Evolutionary conservation across 2,797 vertebrate genomes (phyloP), one percentile per base, ranked within the genome.

Genomic region (Cossypha polioptera): DNA sequence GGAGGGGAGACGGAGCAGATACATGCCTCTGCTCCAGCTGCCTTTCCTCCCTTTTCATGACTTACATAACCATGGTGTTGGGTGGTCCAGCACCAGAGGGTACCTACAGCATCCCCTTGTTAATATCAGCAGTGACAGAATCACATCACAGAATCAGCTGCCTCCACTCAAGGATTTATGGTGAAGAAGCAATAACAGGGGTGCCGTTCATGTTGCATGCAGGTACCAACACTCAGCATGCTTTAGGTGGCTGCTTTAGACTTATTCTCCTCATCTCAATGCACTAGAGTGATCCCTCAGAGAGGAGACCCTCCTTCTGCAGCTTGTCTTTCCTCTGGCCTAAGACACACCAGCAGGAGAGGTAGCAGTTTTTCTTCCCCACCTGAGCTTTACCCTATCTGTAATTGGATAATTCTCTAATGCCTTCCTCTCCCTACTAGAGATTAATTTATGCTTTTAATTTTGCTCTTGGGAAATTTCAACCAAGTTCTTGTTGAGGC

Each of bases 401-500:
- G 9, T 71, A 55, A 76, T 4, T 76, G 47, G 13, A 24, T 68
- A 90, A 73, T 81, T 22, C 11, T 71, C 68, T 62, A 77, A 81
- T 54, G 45, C 42, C 76, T 75, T 90, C 50, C 48, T 65, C n/a
- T 76, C n/a, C 14, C n/a, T 83, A 38, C 8, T 26, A 65, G 33
- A 65, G 47, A 76, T 55, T 62, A 85, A 84, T 84, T 85, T 92
- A 77, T 75, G 45, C 29, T 85, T 93, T 95, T 79, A 61, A 92
- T 72, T 51, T 61, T 42, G 45, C 10, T 67, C 22, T 43, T 89
- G 55, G 57, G 88, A 86, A 76, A 79, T 94, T 86, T 93, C 67
- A 87, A 9, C 50, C 20, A 55, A 92, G 28, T 65, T 67, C 87
- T 86, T 73, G 25, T 76, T 92, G 86, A n/a, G 45, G 54, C 33